Percentiles rank a stretch among this genome's conserved stretches.
These are phyloP conservation scores for Eupithecia tripunctaria DNA, from an alignment of 2,888 invertebrate species.

Conservation along the genomic window DNA sequence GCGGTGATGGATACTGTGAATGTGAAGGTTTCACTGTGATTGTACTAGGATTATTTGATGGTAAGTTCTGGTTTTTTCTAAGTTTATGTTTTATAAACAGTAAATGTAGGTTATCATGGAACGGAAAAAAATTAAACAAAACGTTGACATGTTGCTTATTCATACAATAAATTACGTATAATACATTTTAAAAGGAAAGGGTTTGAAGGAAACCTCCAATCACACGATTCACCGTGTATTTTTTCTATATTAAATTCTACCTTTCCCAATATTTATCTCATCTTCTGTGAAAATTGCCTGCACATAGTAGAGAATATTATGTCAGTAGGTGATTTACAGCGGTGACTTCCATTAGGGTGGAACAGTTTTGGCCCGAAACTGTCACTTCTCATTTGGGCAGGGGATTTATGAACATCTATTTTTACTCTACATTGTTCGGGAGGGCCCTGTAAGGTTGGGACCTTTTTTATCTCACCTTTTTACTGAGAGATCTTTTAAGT, in stretches of 20 bases:
- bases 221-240: no score
- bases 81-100: neutral
- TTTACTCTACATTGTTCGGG: slow-evolving; percentile 13
- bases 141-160: neutral
- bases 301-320: slow-evolving; percentile 13
- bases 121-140: neutral
- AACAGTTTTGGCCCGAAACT: slow-evolving; percentile 38
- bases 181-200: neutral
- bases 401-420: slow-evolving; percentile 22
- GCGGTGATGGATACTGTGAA: slow-evolving; percentile 58
- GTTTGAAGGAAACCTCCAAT: neutral
- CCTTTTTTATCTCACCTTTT: neutral
- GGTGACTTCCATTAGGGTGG: slow-evolving; percentile 28
- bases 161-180: no score
- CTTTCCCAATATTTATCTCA: neutral
- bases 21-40: slow-evolving; percentile 54
- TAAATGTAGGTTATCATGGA: neutral
- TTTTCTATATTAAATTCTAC: neutral
- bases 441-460: neutral
- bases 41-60: slow-evolving; percentile 63
- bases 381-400: slow-evolving; percentile 40
- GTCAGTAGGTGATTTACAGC: slow-evolving; percentile 30
- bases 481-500: neutral
- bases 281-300: neutral
- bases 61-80: slow-evolving; percentile 54